Percentiles rank a stretch among this genome's conserved stretches.
Conservation (phyloP, 2,113 vertebrate genomes). For the Marcusenius ussheri region DNA sequence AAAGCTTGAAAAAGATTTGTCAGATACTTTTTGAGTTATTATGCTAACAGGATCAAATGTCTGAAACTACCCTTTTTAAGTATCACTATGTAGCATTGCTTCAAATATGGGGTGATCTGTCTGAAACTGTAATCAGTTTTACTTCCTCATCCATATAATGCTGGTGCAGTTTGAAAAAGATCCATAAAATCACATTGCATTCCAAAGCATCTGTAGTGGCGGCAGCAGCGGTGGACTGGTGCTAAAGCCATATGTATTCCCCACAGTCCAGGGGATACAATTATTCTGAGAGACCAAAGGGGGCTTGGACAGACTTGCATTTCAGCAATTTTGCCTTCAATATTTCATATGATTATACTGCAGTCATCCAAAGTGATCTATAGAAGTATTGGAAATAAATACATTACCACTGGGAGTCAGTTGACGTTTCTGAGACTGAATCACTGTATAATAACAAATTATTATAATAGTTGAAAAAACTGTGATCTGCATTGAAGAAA, state of each 20-base stretch:
- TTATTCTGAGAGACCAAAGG: not conserved
- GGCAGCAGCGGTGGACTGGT: too few relatives aligned
- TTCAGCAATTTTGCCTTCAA: not conserved
- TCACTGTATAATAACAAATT: not conserved
- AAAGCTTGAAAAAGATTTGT: not conserved
- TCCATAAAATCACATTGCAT: too few relatives aligned
- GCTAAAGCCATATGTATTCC: too few relatives aligned
- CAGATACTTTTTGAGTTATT: not conserved
- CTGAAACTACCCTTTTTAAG: not conserved
- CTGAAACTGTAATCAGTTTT: not conserved
- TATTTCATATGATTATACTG: not conserved
- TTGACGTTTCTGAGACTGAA: not conserved
- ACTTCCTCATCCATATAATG: too few relatives aligned
- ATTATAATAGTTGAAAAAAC: not conserved
- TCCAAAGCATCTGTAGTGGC: too few relatives aligned
- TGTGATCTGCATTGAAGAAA: not conserved
- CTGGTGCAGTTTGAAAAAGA: too few relatives aligned
- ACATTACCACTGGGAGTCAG: not conserved
- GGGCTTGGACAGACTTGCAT: not conserved
- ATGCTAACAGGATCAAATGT: not conserved
- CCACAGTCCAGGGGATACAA: not conserved
- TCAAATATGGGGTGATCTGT: not conserved
- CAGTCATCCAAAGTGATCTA: not conserved
- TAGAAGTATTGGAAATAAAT: not conserved
- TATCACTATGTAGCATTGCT: not conserved